Conservation (phyloP, 2,797 vertebrate species). For the Jordanella pulchra region DNA sequence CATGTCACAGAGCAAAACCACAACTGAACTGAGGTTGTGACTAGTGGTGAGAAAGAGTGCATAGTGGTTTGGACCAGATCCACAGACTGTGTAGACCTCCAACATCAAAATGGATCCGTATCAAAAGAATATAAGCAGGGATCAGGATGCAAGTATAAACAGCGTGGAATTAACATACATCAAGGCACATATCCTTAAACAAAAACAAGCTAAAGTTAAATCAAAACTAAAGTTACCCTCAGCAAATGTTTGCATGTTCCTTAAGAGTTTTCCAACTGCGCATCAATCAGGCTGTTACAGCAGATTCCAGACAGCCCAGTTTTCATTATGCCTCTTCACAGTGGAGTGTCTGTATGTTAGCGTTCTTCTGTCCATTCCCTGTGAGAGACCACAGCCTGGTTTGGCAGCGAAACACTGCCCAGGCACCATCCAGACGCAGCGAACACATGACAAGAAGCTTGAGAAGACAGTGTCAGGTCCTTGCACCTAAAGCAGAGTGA, state of each 20-base stretch:
- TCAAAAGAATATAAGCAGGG: not conserved
- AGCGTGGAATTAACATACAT: not conserved
- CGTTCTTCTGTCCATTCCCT: conserved; percentile 24
- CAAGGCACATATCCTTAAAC: not conserved
- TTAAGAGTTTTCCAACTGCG: not conserved
- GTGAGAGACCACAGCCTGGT: conserved; percentile 23
- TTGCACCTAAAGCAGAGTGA: conserved; percentile 3
- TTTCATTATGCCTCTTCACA: conserved; percentile 22
- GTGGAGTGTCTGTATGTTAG: conserved; percentile 25
- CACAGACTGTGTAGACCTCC: not conserved
- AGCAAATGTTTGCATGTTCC: not conserved
- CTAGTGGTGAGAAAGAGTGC: conserved; percentile 15
- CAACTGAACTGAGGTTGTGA: conserved; percentile 49
- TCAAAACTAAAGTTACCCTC: not conserved
- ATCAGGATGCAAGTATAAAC: not conserved
- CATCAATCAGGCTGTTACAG: conserved; percentile 8
- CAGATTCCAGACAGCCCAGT: conserved; percentile 2
- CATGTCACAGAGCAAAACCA: conserved; percentile 43
- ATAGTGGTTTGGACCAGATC: conserved; percentile 10
- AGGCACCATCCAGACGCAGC: conserved; percentile 32
- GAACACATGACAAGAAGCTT: conserved; percentile 18
- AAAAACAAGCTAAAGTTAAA: not conserved
- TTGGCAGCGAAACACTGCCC: conserved; percentile 31
- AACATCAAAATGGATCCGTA: conserved; percentile 1
- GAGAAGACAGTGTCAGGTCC: conserved; percentile 24